These are phyloP conservation scores for Nothocercus julius DNA, from an alignment of 2,113 vertebrate genomes.

Conservation along the genomic window DNA sequence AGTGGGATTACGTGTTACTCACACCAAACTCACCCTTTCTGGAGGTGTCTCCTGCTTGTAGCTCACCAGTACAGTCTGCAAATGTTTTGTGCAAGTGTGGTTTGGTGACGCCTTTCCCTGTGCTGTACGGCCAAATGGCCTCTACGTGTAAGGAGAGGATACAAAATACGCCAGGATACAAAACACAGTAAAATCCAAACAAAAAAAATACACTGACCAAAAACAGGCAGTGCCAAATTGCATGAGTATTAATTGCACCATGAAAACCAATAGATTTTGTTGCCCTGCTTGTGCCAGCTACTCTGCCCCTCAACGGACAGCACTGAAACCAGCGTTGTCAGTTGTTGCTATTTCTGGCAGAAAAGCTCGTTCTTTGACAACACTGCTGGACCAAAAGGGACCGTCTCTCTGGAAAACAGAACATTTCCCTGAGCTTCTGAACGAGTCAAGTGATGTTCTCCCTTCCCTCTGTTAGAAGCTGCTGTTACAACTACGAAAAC, in stretches of 20 bases:
- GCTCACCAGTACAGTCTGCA: not conserved
- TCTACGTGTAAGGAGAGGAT: not conserved
- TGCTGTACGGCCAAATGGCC: fast-evolving
- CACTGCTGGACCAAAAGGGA: not conserved
- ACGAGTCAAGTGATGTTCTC: not conserved
- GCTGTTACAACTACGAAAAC: not conserved
- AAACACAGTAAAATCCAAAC: not conserved
- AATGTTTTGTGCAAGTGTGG: not conserved
- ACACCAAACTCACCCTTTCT: not conserved
- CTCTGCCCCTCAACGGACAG: fast-evolving
- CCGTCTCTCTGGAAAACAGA: not conserved
- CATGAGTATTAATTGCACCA: not conserved
- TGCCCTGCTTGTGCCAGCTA: not conserved
- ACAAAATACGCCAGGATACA: not conserved
- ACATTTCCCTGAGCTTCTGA: not conserved
- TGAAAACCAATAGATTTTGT: not conserved
- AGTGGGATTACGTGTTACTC: not conserved
- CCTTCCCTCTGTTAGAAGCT: not conserved
- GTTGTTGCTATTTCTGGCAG: not conserved
- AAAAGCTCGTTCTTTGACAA: not conserved
- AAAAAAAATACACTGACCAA: not conserved
- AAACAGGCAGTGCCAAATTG: not conserved
- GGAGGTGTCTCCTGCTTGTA: not conserved
- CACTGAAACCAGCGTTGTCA: not conserved
- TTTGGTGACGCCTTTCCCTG: not conserved